These are phyloP conservation scores for Platorchestia sp. DNA, from an alignment of 1,140 invertebrate species.

Conservation along the genomic window DNA sequence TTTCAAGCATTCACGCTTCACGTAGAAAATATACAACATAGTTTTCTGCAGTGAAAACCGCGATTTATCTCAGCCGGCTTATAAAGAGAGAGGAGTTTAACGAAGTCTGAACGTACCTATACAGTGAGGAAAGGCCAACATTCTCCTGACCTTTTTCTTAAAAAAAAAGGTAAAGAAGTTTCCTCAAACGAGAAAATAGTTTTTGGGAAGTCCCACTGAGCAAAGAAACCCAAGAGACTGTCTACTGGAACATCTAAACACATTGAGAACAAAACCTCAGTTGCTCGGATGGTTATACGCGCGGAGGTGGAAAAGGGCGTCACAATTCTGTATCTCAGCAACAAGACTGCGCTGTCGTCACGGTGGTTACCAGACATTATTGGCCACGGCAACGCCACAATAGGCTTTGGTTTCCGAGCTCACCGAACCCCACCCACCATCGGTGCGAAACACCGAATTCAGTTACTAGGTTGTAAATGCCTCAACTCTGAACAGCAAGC, in stretches of 20 bases:
- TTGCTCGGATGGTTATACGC: not conserved
- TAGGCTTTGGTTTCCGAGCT: constrained; percentile 15
- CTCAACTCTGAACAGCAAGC: not conserved
- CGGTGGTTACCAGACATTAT: constrained; percentile 28
- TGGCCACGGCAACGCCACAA: not conserved
- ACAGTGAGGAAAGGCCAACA: no score
- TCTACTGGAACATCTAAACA: not conserved
- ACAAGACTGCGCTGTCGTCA: not conserved
- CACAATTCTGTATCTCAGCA: not conserved
- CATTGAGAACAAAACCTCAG: not conserved
- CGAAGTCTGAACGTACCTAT: no score
- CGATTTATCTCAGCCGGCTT: not conserved
- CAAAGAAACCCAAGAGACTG: not conserved
- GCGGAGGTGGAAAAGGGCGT: not conserved
- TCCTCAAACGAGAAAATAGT: not conserved
- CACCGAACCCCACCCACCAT: not conserved
- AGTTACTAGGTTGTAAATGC: not conserved
- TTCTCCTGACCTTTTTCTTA: no score
- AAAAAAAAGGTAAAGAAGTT: not conserved
- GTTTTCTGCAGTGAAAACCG: not conserved
- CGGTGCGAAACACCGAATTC: not conserved
- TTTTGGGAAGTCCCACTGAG: not conserved
- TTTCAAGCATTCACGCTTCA: not conserved
- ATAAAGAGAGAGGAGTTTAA: not conserved
- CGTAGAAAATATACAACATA: not conserved